A percentile compares a stretch with the other conserved stretches of the same genome.
Evolutionary conservation across 2,797 vertebrate genomes (phyloP).

Genomic region (Xenentodon cancila): DNA sequence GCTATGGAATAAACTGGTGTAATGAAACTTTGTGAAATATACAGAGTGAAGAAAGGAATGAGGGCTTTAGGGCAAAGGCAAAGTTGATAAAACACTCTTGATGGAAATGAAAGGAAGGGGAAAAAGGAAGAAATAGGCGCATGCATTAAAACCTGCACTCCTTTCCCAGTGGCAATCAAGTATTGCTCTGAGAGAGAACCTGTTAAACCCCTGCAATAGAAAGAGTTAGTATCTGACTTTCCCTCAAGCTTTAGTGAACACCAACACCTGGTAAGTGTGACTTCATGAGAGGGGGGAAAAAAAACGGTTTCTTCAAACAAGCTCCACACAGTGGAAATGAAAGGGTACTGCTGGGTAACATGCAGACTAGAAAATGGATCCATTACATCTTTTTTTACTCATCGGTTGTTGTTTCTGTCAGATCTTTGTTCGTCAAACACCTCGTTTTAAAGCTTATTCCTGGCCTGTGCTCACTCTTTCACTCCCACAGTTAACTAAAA

Average conservation of each 20-base stretch:
- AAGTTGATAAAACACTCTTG: no score
- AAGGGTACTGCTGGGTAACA: background rate
- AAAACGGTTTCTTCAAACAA: background rate
- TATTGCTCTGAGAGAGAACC: background rate
- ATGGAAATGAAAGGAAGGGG: no score
- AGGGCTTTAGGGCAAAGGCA: no score
- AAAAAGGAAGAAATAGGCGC: no score
- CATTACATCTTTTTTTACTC: background rate
- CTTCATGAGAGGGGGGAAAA: background rate
- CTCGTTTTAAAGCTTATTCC: background rate
- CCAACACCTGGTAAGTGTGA: background rate
- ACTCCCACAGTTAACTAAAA: background rate
- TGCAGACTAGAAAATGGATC: background rate
- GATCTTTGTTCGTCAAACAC: no score
- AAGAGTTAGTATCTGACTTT: background rate
- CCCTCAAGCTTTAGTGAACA: background rate
- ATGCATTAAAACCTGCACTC: no score
- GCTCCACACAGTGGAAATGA: background rate
- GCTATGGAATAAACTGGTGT: slow-evolving; percentile 68
- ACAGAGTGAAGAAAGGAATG: slow-evolving; percentile 14
- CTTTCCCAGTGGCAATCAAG: no score
- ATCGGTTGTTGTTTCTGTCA: background rate
- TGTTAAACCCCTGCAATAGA: background rate
- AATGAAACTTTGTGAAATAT: slow-evolving; percentile 66
- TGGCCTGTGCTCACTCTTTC: background rate